Percentiles rank a stretch among this genome's conserved stretches.
Conservation (phyloP, 2,797 vertebrate species). For the Ciconia nigra region DNA sequence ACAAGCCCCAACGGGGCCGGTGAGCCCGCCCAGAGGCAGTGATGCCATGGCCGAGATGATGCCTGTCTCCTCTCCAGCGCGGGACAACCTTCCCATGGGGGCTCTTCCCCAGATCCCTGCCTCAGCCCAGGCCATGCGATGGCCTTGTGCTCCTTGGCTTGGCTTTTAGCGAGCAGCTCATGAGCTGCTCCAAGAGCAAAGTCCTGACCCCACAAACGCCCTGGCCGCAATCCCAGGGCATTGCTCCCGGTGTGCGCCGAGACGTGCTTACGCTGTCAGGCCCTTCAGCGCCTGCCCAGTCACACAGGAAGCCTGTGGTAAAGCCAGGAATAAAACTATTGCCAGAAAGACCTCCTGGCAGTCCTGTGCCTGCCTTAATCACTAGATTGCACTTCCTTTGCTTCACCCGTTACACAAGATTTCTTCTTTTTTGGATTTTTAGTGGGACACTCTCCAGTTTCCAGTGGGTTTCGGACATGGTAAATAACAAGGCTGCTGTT, state of each 20-base stretch:
- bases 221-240: not conserved
- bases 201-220: not conserved
- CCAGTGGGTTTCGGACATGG: not conserved
- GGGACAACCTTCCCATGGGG: not conserved
- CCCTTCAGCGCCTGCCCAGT: not conserved
- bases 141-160: not conserved
- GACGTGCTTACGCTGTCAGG: fast-evolving
- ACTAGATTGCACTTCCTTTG: not conserved
- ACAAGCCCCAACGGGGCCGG: not conserved
- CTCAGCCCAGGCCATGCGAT: fast-evolving
- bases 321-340: not conserved
- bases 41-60: not conserved
- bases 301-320: not conserved
- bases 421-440: not conserved
- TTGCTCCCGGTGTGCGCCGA: not conserved
- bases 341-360: slow-evolving; percentile 15
- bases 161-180: not conserved
- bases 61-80: not conserved
- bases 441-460: not conserved
- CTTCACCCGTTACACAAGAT: not conserved
- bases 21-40: not conserved
- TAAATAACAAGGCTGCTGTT: not conserved
- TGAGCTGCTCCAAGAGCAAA: not conserved
- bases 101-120: not conserved
- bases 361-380: not conserved